Conservation (phyloP, 1,140 invertebrate genomes). For the Cydia fagiglandana region DNA sequence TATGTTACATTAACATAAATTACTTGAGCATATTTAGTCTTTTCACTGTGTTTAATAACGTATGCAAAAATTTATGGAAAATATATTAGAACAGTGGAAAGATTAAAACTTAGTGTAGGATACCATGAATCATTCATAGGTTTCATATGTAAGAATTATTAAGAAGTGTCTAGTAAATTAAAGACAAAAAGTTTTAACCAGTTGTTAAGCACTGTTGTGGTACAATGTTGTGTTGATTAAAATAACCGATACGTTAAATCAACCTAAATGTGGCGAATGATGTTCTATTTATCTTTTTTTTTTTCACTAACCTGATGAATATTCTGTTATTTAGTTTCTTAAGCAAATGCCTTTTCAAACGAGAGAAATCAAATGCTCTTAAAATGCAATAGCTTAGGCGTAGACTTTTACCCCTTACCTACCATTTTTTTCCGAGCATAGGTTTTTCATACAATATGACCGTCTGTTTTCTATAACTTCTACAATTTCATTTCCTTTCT, state of each 20-base stretch:
- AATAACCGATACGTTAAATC: conserved; percentile 10
- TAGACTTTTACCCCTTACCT: too few species aligned
- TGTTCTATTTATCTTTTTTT: conserved; percentile 2
- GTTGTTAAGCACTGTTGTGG: conserved; percentile 51
- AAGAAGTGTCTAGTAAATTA: conserved; percentile 55
- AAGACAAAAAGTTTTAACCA: conserved; percentile 39
- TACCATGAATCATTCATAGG: conserved; percentile 66
- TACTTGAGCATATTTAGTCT: conserved; percentile 77
- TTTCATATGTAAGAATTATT: conserved; percentile 74
- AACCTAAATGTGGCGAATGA: conserved; percentile 19
- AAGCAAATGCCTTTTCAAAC: background rate
- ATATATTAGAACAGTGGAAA: conserved; percentile 54
- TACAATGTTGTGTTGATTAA: conserved; percentile 48
- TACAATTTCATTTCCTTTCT: background rate
- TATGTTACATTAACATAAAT: conserved; percentile 81
- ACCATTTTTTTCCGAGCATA: too few species aligned
- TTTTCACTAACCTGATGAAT: conserved; percentile 8
- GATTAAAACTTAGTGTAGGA: conserved; percentile 70
- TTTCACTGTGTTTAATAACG: conserved; percentile 57
- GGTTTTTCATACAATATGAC: too few species aligned
- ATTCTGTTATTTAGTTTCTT: conserved; percentile 31
- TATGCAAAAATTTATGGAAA: conserved; percentile 37
- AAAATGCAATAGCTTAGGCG: background rate
- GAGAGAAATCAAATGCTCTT: background rate
- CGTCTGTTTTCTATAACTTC: background rate